Evolutionary conservation across 2,113 vertebrate genomes (phyloP).

Genomic region (Siniperca chuatsi): DNA sequence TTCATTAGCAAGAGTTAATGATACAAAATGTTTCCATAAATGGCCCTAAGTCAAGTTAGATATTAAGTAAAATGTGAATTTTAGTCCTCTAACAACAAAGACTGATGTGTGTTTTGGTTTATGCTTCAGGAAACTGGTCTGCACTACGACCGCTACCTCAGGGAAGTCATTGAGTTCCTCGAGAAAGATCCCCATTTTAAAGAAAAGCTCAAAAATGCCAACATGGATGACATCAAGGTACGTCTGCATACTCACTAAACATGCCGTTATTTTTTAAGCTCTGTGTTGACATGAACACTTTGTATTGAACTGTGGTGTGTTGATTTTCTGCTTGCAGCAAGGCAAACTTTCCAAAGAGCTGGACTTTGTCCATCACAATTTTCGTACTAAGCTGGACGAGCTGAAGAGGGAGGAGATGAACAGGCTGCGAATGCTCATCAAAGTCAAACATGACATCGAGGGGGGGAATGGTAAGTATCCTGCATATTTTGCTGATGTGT

Average conservation of each 20-base stretch:
- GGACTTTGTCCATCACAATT: constrained; percentile 94
- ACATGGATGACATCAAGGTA: constrained; percentile 96
- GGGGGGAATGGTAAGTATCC: constrained; percentile 81
- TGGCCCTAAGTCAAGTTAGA: neutral
- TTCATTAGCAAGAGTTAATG: neutral
- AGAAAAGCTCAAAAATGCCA: constrained; percentile 93
- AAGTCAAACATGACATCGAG: constrained; percentile 91
- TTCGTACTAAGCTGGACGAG: constrained; percentile 94
- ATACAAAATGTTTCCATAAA: neutral
- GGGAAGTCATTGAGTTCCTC: constrained; percentile 94
- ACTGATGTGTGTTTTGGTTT: constrained; percentile 10
- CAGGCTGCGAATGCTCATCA: constrained; percentile 93
- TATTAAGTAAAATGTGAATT: neutral
- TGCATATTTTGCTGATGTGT: neutral
- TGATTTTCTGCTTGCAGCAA: constrained; percentile 80
- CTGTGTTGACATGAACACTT: constrained; percentile 9
- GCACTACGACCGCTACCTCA: constrained; percentile 96
- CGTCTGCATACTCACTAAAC: neutral
- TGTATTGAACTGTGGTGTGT: constrained; percentile 11
- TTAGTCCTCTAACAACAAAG: neutral
- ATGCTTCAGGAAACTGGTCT: constrained; percentile 90
- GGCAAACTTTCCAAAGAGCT: constrained; percentile 94
- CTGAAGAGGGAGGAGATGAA: constrained; percentile 95
- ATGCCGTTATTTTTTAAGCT: neutral
- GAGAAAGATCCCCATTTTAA: constrained; percentile 95